phyloP scores from a whole-genome alignment of 2,113 vertebrate species.

The Bos indicus region DNA sequence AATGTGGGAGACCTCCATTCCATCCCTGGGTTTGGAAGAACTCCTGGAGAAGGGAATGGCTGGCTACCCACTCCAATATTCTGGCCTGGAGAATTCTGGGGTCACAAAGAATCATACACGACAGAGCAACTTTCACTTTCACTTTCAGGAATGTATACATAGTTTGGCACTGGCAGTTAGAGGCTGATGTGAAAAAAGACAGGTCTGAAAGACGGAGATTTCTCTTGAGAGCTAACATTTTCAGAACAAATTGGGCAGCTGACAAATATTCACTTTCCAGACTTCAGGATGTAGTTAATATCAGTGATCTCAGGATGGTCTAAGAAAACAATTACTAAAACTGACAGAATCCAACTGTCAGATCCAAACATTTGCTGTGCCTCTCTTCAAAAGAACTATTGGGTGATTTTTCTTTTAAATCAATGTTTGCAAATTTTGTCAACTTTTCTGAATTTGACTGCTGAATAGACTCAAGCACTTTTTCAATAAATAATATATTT shows the following conservation, averaged over 20 bases:
- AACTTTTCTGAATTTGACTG: neutral
- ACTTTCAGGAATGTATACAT: neutral
- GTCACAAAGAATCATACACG: neutral
- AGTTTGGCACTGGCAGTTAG: conserved; percentile 1
- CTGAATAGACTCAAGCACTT: neutral
- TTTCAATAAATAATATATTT: conserved; percentile 27
- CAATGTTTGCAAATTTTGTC: neutral
- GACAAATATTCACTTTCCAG: conserved; percentile 58
- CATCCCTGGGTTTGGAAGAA: neutral
- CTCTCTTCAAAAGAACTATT: neutral
- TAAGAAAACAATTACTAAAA: conserved; percentile 43
- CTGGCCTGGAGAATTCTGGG: neutral
- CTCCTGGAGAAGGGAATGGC: neutral
- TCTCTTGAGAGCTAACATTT: conserved; percentile 70
- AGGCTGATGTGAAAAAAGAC: conserved; percentile 41
- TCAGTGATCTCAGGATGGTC: conserved; percentile 14
- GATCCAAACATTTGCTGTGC: conserved; percentile 17
- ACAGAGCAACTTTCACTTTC: neutral
- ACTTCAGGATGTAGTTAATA: conserved; percentile 61
- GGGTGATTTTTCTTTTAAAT: neutral
- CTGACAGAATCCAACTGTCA: neutral
- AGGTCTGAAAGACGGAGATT: conserved; percentile 49
- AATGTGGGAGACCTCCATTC: neutral
- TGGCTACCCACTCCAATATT: neutral
- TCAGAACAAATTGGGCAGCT: conserved; percentile 61